Percentiles rank a stretch among this genome's conserved stretches.
phyloP scores from a whole-genome alignment of 2,888 invertebrate species.

The Spialia ferax region DNA sequence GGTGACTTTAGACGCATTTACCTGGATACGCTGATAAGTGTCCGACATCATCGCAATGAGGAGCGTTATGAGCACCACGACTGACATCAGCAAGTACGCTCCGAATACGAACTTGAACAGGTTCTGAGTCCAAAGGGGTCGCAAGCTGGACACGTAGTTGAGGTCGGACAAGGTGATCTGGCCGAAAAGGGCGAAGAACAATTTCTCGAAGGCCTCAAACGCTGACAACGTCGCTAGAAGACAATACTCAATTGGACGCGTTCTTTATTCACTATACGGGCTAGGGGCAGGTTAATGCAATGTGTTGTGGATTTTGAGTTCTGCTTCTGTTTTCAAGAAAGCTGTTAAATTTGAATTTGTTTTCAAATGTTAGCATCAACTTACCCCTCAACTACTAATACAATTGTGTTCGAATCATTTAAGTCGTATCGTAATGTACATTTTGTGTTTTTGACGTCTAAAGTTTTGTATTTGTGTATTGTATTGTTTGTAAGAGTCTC shows the following conservation, averaged over 20 bases:
- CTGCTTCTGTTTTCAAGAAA: constrained; percentile 5
- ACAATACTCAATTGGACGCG: constrained; percentile 80
- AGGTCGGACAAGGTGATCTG: constrained; percentile 95
- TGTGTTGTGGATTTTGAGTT: constrained; percentile 2
- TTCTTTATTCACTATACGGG: constrained; percentile 57
- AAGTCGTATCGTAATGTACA: constrained; percentile 44
- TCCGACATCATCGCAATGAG: constrained; percentile 99
- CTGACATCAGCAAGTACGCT: constrained; percentile 98
- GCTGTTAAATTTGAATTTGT: constrained; percentile 24
- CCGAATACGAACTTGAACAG: constrained; percentile 97
- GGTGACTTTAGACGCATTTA: constrained; percentile 85
- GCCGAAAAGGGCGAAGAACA: constrained; percentile 99
- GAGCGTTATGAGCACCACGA: constrained; percentile 99
- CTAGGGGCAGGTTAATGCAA: constrained; percentile 70
- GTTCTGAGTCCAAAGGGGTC: constrained; percentile 94
- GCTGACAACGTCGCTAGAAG: constrained; percentile 94
- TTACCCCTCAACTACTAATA: constrained; percentile 56
- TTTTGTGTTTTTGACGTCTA: constrained; percentile 34
- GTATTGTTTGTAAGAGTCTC: constrained; percentile 19
- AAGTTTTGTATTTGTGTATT: constrained; percentile 43
- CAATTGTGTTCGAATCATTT: constrained; percentile 38
- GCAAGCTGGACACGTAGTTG: constrained; percentile 89
- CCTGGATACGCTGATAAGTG: constrained; percentile 99
- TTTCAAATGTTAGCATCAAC: constrained; percentile 56
- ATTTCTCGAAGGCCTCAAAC: constrained; percentile 97